Evolutionary conservation across 2,888 invertebrate species (phyloP).

Genomic region (Lasioglossum oenotherae): DNA sequence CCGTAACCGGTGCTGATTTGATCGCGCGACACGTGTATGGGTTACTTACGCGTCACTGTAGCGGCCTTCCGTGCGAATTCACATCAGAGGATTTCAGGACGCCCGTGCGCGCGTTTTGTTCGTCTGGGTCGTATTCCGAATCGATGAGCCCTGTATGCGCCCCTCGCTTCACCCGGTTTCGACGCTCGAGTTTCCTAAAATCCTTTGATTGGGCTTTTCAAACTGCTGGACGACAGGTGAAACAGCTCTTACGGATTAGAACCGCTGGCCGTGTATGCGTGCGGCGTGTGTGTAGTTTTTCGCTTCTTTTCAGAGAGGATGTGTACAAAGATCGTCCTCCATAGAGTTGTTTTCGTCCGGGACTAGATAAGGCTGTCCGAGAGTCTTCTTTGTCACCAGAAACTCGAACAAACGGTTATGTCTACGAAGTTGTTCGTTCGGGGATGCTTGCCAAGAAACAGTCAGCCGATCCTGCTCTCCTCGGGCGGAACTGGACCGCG

Average conservation of each 20-base stretch:
- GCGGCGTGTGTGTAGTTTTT: background rate
- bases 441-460: background rate
- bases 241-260: constrained; percentile 7
- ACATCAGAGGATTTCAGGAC: constrained; percentile 1
- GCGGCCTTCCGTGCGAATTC: constrained; percentile 9
- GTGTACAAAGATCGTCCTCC: background rate
- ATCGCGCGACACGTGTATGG: constrained; percentile 6
- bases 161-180: background rate
- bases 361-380: background rate
- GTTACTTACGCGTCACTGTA: constrained; percentile 15
- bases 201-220: constrained; percentile 10
- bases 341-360: background rate
- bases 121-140: constrained; percentile 3
- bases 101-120: background rate
- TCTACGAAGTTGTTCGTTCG: background rate
- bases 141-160: background rate
- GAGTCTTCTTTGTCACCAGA: background rate
- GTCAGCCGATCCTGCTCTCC: background rate
- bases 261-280: background rate
- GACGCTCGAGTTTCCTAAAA: background rate
- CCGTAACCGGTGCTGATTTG: background rate
- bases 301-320: background rate
- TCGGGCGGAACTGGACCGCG: background rate
- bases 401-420: background rate
- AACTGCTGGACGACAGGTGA: background rate